Evolutionary conservation across 2,113 vertebrate genomes (phyloP).

Genomic region (Sprattus sprattus): DNA sequence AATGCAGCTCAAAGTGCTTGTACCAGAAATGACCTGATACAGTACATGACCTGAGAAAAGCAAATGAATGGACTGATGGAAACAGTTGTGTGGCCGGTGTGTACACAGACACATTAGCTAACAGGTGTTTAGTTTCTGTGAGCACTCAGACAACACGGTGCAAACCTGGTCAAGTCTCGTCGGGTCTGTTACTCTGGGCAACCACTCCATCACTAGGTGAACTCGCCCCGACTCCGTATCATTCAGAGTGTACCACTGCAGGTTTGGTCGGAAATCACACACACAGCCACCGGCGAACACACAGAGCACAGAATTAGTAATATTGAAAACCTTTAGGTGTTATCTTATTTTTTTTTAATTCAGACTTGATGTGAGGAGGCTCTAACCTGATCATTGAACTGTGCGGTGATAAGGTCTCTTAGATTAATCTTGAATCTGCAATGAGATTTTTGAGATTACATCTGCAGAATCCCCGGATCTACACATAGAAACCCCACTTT

Average conservation of each 20-base stretch:
- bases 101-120: background rate
- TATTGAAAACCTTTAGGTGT: background rate
- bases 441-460: constrained; percentile 30
- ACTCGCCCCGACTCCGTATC: constrained; percentile 86
- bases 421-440: constrained; percentile 82
- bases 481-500: background rate
- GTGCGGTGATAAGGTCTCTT: constrained; percentile 73
- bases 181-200: constrained; percentile 69
- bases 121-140: background rate
- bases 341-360: background rate
- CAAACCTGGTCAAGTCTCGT: constrained; percentile 79
- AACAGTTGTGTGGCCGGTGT: background rate
- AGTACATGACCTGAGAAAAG: background rate
- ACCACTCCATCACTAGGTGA: constrained; percentile 83
- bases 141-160: background rate
- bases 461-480: background rate
- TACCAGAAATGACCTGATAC: background rate
- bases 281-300: background rate
- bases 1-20: too few species aligned
- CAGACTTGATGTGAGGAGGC: constrained; percentile 49
- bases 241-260: constrained; percentile 85
- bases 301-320: background rate
- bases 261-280: background rate
- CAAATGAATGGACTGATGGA: background rate
- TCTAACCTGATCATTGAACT: constrained; percentile 80